Conservation (phyloP, 2,888 invertebrate genomes). For the Sphaeridia pumilis region DNA sequence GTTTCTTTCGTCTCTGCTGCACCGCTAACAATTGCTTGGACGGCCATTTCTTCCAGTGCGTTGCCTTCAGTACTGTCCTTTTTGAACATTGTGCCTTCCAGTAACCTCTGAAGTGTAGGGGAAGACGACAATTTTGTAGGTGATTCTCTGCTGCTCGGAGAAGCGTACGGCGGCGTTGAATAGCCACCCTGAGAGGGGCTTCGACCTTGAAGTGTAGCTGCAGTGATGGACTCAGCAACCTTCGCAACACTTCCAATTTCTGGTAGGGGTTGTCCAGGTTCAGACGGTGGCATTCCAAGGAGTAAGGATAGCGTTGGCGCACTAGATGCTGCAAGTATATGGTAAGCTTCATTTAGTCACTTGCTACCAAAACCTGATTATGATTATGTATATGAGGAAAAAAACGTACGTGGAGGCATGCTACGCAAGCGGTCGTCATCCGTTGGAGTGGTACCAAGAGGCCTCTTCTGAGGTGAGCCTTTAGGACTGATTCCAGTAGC, state of each 20-base stretch:
- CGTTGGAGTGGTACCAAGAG: too few relatives aligned
- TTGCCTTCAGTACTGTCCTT: conserved; percentile 4
- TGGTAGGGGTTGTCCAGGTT: conserved; percentile 41
- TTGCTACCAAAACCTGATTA: too few relatives aligned
- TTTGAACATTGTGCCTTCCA: conserved; percentile 10
- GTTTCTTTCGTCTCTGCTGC: background rate
- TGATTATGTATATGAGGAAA: too few relatives aligned
- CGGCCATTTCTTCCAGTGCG: background rate
- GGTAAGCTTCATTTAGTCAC: too few relatives aligned
- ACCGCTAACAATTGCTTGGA: background rate
- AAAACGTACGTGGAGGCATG: too few relatives aligned
- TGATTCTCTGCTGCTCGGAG: background rate
- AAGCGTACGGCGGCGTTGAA: background rate
- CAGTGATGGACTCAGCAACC: background rate
- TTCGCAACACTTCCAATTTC: conserved; percentile 21
- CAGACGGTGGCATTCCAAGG: conserved; percentile 47
- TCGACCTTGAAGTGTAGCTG: background rate
- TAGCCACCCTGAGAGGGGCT: background rate
- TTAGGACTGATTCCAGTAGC: too few relatives aligned
- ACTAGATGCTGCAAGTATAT: too few relatives aligned
- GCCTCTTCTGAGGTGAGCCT: too few relatives aligned
- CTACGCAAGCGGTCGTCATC: too few relatives aligned
- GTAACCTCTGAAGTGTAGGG: conserved; percentile 11
- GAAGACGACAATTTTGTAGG: conserved; percentile 9
- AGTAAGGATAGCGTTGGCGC: conserved; percentile 65